Conservation (phyloP, 2,113 vertebrate species). For the Nettapus auritus region DNA sequence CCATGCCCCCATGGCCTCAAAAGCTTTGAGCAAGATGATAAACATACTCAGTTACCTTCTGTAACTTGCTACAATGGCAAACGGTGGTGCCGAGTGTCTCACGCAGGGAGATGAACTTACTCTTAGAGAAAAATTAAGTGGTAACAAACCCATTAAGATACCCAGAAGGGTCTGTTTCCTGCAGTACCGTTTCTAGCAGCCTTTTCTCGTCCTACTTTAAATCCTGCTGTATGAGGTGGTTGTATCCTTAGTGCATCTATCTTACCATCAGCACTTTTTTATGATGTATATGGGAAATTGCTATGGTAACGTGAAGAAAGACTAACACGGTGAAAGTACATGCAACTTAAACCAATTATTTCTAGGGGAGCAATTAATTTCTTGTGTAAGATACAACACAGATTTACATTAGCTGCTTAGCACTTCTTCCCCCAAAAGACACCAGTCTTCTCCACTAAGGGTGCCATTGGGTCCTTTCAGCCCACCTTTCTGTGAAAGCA, state of each 20-base stretch:
- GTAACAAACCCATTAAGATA: background rate
- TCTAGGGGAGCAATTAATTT: background rate
- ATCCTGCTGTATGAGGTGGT: background rate
- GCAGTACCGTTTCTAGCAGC: background rate
- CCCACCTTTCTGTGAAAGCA: background rate
- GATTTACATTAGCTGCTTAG: background rate
- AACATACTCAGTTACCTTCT: background rate
- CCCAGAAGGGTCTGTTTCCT: background rate
- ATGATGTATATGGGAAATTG: constrained; percentile 23
- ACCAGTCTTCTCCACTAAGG: background rate
- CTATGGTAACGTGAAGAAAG: constrained; percentile 34
- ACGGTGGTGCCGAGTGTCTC: background rate
- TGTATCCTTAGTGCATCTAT: constrained; percentile 30
- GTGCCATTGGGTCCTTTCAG: background rate
- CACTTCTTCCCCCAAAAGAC: background rate
- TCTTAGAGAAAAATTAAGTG: background rate
- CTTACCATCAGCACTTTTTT: background rate
- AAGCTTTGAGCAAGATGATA: background rate
- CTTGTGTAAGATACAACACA: background rate
- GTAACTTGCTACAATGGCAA: background rate
- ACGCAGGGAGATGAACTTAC: background rate
- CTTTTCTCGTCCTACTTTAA: background rate
- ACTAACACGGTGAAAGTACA: constrained; percentile 2
- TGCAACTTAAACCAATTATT: background rate
- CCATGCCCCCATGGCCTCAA: background rate